Conservation (phyloP, 2,888 invertebrate genomes). For the Scrobipalpa atriplicella region DNA sequence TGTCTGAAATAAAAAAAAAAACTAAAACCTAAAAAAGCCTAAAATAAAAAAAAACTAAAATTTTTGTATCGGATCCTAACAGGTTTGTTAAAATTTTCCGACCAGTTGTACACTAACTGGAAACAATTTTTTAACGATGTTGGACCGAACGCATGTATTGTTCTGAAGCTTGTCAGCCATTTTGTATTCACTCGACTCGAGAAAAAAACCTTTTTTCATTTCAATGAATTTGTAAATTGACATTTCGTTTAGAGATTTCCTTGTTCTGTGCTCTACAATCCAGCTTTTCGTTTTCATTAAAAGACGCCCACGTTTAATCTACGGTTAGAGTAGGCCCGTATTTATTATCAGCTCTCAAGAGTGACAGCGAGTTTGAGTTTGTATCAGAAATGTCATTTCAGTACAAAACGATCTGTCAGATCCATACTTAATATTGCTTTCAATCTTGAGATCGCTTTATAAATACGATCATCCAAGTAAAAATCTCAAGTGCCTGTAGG, state of each 20-base stretch:
- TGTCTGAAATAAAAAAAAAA: neutral
- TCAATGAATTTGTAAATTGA: neutral
- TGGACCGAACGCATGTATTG: neutral
- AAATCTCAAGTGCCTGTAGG: no score
- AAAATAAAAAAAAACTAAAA: neutral
- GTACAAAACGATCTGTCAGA: no score
- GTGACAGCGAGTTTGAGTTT: no score
- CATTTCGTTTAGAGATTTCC: neutral
- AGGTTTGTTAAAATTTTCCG: constrained; percentile 2
- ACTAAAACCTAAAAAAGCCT: neutral
- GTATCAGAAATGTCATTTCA: no score
- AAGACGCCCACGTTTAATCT: neutral
- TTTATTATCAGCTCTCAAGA: neutral
- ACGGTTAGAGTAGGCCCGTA: neutral
- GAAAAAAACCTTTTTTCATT: neutral
- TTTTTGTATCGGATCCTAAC: constrained; percentile 7
- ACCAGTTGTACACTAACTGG: neutral
- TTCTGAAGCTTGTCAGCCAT: constrained; percentile 4
- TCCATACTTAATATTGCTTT: no score
- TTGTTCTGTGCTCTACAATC: neutral
- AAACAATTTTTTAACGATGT: neutral
- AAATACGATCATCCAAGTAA: no score
- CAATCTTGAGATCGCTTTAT: no score
- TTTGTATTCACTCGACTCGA: neutral
- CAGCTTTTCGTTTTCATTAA: neutral